Conservation (phyloP, 2,113 vertebrate species). For the rat (Rattus norvegicus) region GRCr8 NC_086022.1:118786501-118787000, state of each 20-base stretch:
- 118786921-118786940: slow-evolving; percentile 90
- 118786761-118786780: slow-evolving; percentile 91
- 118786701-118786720: slow-evolving; percentile 95
- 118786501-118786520: slow-evolving; percentile 99
- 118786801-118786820: slow-evolving; percentile 90
- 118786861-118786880: slow-evolving; percentile 91
- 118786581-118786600: slow-evolving; percentile 99
- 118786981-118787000: slow-evolving; percentile 86
- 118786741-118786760: slow-evolving; percentile 93
- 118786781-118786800: slow-evolving; percentile 91
- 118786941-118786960: slow-evolving; percentile 91
- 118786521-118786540: slow-evolving; percentile 99
- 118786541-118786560: slow-evolving; percentile 96
- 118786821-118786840: slow-evolving; percentile 85
- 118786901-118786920: slow-evolving; percentile 90
- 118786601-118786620: slow-evolving; percentile 94
- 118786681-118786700: slow-evolving; percentile 96
- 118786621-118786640: slow-evolving; percentile 92
- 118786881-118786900: slow-evolving; percentile 91
- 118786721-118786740: slow-evolving; percentile 95
- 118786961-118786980: slow-evolving; percentile 87
- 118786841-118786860: slow-evolving; percentile 89
- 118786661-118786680: slow-evolving; percentile 92
- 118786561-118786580: slow-evolving; percentile 98
- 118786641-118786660: slow-evolving; percentile 93